Evolutionary conservation across 2,888 invertebrate genomes (phyloP).

Genomic region (Stenolophus ochropezus): DNA sequence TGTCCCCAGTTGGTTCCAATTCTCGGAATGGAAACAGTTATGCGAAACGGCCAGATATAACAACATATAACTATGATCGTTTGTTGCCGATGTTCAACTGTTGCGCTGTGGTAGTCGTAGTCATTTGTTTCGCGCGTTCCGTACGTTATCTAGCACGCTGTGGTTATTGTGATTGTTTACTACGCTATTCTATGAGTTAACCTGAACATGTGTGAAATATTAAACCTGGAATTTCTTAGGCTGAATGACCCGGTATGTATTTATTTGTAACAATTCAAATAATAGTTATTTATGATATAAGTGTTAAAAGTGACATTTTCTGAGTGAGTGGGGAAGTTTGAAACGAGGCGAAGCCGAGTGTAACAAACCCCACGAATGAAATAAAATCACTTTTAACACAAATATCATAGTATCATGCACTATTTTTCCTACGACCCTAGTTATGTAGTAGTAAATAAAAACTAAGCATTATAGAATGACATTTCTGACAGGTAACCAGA

Average conservation of each 20-base stretch:
- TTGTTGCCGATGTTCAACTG: slow-evolving; percentile 30
- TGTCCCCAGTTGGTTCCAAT: slow-evolving; percentile 6
- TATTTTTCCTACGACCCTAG: no score
- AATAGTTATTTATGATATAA: no score
- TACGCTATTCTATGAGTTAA: neutral
- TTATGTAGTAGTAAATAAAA: no score
- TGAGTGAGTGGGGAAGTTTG: no score
- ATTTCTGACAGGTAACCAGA: no score
- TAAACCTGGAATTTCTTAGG: neutral
- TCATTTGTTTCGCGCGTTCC: neutral
- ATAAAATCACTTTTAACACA: no score
- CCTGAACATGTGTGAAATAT: neutral
- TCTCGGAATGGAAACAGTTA: slow-evolving; percentile 23
- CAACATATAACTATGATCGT: slow-evolving; percentile 8
- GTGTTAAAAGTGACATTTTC: no score
- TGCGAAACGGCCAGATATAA: slow-evolving; percentile 4
- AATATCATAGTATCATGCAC: no score
- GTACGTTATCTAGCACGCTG: neutral
- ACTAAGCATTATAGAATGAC: no score
- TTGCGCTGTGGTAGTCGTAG: neutral
- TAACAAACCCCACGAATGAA: no score
- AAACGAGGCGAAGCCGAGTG: no score
- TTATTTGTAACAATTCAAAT: no score
- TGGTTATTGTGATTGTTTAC: neutral
- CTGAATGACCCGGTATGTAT: neutral